Conservation (phyloP, 53 echinoderm and acorn worm genomes). For the Astropecten irregularis region DNA sequence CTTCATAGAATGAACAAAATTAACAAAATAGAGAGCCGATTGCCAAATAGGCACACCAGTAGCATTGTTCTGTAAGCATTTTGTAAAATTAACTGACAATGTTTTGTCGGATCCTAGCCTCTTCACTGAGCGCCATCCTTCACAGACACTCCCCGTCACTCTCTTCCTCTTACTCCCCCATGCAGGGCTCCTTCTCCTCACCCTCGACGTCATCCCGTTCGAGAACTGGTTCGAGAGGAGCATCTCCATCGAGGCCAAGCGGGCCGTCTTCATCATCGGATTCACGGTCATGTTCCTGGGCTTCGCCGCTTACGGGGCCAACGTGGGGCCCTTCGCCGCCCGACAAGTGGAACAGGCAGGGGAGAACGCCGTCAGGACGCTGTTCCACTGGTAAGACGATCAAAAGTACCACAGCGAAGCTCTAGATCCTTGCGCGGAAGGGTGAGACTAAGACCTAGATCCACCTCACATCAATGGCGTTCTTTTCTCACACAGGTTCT, state of each 20-base stretch:
- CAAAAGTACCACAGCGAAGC: background rate
- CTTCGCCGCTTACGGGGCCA: slow-evolving; percentile 67
- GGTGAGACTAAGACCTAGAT: background rate
- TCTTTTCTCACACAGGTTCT: slow-evolving; percentile 20
- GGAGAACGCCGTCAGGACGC: slow-evolving; percentile 52
- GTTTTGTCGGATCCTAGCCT: no score
- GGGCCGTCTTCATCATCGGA: slow-evolving; percentile 69
- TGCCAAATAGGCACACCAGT: no score
- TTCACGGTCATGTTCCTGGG: slow-evolving; percentile 73
- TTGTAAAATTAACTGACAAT: no score
- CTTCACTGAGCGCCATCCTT: no score
- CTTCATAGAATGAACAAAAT: no score
- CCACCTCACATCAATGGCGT: background rate
- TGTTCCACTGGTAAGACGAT: slow-evolving; percentile 58
- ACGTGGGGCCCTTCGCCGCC: slow-evolving; percentile 71
- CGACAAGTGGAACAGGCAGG: slow-evolving; percentile 62
- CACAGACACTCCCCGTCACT: no score
- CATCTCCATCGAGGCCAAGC: slow-evolving; percentile 58
- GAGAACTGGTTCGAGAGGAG: slow-evolving; percentile 37
- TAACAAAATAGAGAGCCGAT: no score
- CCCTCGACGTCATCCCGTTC: slow-evolving; percentile 59
- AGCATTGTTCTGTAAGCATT: no score
- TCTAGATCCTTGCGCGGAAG: background rate
- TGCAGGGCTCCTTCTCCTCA: slow-evolving; percentile 58
- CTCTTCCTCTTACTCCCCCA: no score